Evolutionary conservation across 2,888 invertebrate species (phyloP), one percentile per base, ranked within the genome.

Genomic region (Caenorhabditis virilis): DNA sequence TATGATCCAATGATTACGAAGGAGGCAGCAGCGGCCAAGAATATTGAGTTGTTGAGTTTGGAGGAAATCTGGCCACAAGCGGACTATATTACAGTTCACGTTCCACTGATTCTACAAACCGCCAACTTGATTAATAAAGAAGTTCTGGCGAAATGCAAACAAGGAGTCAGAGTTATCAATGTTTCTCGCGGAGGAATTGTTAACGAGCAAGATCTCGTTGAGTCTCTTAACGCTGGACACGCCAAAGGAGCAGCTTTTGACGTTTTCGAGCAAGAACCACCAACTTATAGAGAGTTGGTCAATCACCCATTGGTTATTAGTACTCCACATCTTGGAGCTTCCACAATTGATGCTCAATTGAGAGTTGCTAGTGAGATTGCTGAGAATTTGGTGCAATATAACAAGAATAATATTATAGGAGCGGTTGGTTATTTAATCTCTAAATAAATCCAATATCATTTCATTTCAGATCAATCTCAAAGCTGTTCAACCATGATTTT

Each of bases 71-170:
- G 95, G 95, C 91, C 92, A 0, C 76, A 97, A 93, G 95, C 91
- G 91, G 95, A 98, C 85, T 97, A 92, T 85, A 92, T 98, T 79
- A 97, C 97, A 0, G 90, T 98, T 0, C 98, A 98, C 84, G 93
- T 93, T 1, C 97, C 97, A 0, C 88, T 97, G 20, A 93, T 95
- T 78, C 91, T 92, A 25, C 90, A 91, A 76, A 97, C 95, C 0
- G 90, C 87, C 87, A 90, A 80, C 49, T 58, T 80, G 53, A 71
- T 80, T 53, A 74, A 74, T 53, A 57, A 58, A 35, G 72, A 78
- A 22, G 73, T 69, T 1, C 50, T 72, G 2, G 60, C 68, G 16
- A 61, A 89, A 74, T 94, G 95, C 86, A 93, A 91, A 83, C 89
- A 89, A 77, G 94, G 93, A 9, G 90, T 97, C 0, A 89, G 89